These are phyloP conservation scores for Euthynnus affinis DNA, from an alignment of 2,797 vertebrate species.

Conservation along the genomic window DNA sequence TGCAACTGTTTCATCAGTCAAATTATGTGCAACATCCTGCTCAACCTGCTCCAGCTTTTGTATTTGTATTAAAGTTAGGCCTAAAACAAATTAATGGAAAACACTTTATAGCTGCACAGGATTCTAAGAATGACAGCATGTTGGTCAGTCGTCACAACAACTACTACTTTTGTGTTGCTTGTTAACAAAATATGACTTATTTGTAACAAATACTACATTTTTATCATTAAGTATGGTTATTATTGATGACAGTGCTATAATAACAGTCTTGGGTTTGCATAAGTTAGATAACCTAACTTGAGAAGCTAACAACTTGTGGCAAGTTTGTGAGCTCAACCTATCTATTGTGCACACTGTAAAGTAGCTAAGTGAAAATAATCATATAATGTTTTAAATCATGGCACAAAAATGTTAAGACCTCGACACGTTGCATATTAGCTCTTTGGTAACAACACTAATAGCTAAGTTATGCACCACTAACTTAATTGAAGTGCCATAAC, in stretches of 20 bases:
- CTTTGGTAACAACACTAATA: conserved; percentile 23
- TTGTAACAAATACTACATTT: not conserved
- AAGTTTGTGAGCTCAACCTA: not conserved
- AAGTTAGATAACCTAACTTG: conserved; percentile 1
- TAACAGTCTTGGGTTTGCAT: not conserved
- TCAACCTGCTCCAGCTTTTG: not conserved
- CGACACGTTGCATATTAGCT: conserved; percentile 40
- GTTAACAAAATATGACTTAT: not conserved
- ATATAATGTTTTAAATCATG: not conserved
- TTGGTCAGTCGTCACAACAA: not conserved
- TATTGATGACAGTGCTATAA: not conserved
- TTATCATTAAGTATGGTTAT: not conserved
- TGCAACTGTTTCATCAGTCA: not conserved
- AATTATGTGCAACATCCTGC: not conserved
- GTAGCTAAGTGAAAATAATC: not conserved
- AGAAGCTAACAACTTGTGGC: not conserved
- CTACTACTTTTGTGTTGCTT: not conserved
- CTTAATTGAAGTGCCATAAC: conserved; percentile 18
- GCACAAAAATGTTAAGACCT: not conserved
- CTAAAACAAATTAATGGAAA: not conserved
- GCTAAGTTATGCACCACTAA: conserved; percentile 12
- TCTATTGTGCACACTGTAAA: not conserved
- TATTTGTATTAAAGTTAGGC: not conserved
- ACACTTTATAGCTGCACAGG: not conserved
- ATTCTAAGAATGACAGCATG: not conserved